Evolutionary conservation across 2,888 invertebrate genomes (phyloP).

Genomic region (Apamea monoglypha): DNA sequence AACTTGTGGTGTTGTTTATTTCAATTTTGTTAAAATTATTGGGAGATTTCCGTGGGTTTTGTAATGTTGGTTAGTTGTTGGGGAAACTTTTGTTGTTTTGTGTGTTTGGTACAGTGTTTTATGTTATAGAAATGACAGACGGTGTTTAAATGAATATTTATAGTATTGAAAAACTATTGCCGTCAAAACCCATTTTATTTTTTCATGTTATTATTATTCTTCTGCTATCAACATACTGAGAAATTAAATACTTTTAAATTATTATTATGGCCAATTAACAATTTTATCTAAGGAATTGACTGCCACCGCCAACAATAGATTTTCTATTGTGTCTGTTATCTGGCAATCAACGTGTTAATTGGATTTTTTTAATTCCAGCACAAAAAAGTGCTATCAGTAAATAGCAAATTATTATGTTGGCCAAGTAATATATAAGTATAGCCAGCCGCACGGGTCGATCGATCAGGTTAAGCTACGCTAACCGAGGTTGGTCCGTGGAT

Average conservation of each 20-base stretch:
- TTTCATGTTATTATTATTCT: not conserved
- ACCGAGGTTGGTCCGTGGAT: no score
- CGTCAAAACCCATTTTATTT: not conserved
- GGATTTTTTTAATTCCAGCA: not conserved
- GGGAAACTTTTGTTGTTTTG: not conserved
- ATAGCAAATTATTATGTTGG: not conserved
- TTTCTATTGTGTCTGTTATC: no score
- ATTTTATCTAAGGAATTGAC: not conserved
- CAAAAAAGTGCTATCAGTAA: not conserved
- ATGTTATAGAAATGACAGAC: not conserved
- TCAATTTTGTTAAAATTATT: slow-evolving; percentile 53
- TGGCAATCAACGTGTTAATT: no score
- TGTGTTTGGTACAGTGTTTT: not conserved
- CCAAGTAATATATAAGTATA: no score
- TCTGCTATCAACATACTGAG: not conserved
- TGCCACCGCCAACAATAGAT: no score
- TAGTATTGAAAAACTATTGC: no score
- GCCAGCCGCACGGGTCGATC: no score
- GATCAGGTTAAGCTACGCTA: no score
- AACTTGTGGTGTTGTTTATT: slow-evolving; percentile 39
- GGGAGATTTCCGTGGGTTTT: slow-evolving; percentile 9
- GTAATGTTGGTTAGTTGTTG: not conserved
- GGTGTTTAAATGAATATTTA: no score
- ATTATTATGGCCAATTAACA: no score
- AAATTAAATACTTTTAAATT: not conserved